Conservation (phyloP, 2,113 vertebrate species). For the Psilopogon haemacephalus region DNA sequence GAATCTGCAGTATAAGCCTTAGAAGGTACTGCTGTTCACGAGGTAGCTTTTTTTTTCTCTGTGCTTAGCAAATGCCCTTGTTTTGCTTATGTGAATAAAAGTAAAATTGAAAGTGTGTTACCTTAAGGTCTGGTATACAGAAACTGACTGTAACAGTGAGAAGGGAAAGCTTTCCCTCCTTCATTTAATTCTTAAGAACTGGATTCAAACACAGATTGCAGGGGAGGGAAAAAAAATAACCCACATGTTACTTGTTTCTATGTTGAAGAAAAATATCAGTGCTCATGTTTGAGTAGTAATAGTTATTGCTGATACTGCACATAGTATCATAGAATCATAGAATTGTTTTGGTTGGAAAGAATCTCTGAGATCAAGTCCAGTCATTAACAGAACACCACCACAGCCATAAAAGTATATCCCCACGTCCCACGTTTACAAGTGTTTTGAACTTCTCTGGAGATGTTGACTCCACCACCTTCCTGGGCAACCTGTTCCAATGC, state of each 20-base stretch:
- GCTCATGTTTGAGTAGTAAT: not conserved
- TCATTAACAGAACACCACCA: too few species aligned
- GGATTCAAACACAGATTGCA: not conserved
- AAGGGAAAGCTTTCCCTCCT: not conserved
- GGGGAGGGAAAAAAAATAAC: too few species aligned
- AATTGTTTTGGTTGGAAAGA: too few species aligned
- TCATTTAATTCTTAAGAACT: not conserved
- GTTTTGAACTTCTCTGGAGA: too few species aligned
- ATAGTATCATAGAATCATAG: too few species aligned
- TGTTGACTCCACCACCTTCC: too few species aligned
- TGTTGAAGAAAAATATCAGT: not conserved
- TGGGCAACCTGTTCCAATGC: too few species aligned
- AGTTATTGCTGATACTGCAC: not conserved
- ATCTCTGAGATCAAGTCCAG: too few species aligned
- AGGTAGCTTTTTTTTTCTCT: not conserved
- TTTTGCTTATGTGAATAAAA: not conserved
- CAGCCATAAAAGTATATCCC: too few species aligned
- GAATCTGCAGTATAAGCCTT: not conserved
- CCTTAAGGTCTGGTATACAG: not conserved
- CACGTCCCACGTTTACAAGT: too few species aligned
- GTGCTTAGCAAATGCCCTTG: not conserved
- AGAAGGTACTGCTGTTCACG: not conserved
- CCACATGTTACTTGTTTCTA: accelerated
- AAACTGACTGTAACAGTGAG: not conserved
- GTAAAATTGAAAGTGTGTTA: not conserved